Base-by-base conservation (phyloP, 2,113 vertebrate species). In the Anser brachyrhynchus region DNA sequence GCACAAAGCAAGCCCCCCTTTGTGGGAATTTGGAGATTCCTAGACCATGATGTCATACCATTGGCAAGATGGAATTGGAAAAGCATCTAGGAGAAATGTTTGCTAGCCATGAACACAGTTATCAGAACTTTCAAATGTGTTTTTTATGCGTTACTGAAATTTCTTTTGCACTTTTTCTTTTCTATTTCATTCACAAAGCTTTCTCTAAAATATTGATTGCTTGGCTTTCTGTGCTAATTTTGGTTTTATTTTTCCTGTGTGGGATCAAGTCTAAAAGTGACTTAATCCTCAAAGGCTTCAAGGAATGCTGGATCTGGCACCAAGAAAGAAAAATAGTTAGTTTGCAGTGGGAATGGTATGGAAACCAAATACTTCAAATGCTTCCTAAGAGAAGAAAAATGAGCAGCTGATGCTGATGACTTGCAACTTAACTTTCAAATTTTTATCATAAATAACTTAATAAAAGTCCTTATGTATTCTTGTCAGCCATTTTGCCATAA, bases 291-390 rank as follows among this genome's bases (percentile, higher is more conserved):
- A 77, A 95, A 94, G 71, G 89, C 91, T 96, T 84, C 0, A 2
- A 89, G 64, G 92, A 96, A 96, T 97, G 93, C 93, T 96, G 93
- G 93, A 83, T 87, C 92, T 97, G 92, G 95, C 95, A 90, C 81
- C 55, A 67, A 62, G 81, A 81, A 82, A 54, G 62, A 95, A 97
- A 97, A 95, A 95, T 10, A 93, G 79, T 67, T 95, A 87, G 89
- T 95, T 93, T 95, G 81, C 89, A 95, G 79, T 95, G 57, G 87
- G 93, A 96, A 97, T 81, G 87, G 65, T 88, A 91, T 92, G 91
- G 95, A 96, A 96, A 94, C 87, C 55, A 95, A 93, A 90, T 96
- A 80, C 82, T 96, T 93, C 72, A 91, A 91, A 92, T 95, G 93
- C 90, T 95, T 96, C 87, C 87, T 88, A 80, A 87, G 87, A 85